Conservation (phyloP, 2,888 invertebrate genomes). For the Lagria hirta region DNA sequence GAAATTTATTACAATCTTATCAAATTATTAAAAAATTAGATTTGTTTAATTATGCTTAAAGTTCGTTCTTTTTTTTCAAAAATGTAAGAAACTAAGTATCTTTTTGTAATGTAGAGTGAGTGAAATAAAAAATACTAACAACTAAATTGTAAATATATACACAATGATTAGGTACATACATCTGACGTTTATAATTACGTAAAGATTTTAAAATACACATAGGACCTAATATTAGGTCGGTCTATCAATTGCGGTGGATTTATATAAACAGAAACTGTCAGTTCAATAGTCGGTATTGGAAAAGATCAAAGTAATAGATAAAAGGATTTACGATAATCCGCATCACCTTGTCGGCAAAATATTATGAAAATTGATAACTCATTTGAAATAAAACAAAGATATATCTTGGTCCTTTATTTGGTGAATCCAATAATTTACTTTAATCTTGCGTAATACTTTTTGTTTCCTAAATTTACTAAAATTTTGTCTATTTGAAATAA, state of each 20-base stretch:
- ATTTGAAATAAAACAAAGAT: conserved; percentile 23
- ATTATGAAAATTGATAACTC: conserved; percentile 26
- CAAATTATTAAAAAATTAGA: conserved; percentile 20
- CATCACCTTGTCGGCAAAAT: conserved; percentile 23
- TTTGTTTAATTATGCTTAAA: conserved; percentile 17
- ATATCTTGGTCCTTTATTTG: no score
- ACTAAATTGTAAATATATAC: conserved; percentile 14
- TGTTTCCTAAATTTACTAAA: no score
- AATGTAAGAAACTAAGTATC: no score
- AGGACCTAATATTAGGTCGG: not conserved
- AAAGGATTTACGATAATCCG: conserved; percentile 23
- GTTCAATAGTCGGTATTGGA: conserved; percentile 9
- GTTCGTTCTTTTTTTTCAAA: no score
- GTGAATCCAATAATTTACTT: no score
- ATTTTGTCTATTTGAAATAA: no score
- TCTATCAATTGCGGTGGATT: conserved; percentile 11
- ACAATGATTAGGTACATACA: conserved; percentile 16
- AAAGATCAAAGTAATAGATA: conserved; percentile 21
- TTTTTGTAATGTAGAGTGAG: conserved; percentile 4
- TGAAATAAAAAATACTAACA: conserved; percentile 4
- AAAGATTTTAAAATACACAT: conserved; percentile 5
- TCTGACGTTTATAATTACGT: conserved; percentile 14
- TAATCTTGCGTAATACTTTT: no score
- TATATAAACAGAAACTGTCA: conserved; percentile 13
- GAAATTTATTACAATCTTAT: conserved; percentile 23